Percentiles rank a stretch among this genome's conserved stretches.
These are phyloP conservation scores for Eurois occulta DNA, from an alignment of 2,888 invertebrate species.

Conservation along the genomic window DNA sequence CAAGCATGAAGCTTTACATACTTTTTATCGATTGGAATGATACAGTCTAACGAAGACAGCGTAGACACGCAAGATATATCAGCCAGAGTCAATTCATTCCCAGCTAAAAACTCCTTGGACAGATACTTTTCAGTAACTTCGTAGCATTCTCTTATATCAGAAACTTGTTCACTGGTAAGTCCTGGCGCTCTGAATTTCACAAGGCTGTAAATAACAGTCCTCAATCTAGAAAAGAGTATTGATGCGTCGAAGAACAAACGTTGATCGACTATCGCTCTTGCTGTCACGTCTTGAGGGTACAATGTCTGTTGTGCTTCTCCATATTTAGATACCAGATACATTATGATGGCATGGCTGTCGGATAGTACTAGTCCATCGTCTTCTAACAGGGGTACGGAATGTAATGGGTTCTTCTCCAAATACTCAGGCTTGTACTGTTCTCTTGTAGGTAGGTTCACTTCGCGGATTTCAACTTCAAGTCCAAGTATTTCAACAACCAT, in stretches of 20 bases:
- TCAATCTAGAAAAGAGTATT: conserved; percentile 73
- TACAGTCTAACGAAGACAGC: conserved; percentile 69
- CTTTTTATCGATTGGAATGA: conserved; percentile 68
- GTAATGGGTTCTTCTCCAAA: conserved; percentile 75
- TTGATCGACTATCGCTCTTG: conserved; percentile 73
- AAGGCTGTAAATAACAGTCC: conserved; percentile 67
- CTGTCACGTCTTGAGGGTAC: conserved; percentile 71
- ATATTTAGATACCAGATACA: conserved; percentile 74
- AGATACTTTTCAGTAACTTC: conserved; percentile 74
- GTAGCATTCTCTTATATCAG: conserved; percentile 73
- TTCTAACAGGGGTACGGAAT: conserved; percentile 77
- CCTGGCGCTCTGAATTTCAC: conserved; percentile 55
- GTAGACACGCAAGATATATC: conserved; percentile 77
- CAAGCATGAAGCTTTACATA: conserved; percentile 69
- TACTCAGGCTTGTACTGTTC: conserved; percentile 73
- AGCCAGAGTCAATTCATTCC: conserved; percentile 72
- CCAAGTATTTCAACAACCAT: conserved; percentile 72
- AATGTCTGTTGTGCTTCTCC: conserved; percentile 65
- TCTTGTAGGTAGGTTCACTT: conserved; percentile 70
- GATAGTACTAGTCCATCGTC: conserved; percentile 72
- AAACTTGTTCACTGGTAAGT: conserved; percentile 62
- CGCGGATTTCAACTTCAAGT: conserved; percentile 68
- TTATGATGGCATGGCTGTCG: conserved; percentile 77
- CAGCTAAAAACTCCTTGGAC: conserved; percentile 68
- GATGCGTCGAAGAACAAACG: conserved; percentile 75